Base-by-base conservation (phyloP, 2,888 invertebrate species). In the Panzeria rudis region DNA sequence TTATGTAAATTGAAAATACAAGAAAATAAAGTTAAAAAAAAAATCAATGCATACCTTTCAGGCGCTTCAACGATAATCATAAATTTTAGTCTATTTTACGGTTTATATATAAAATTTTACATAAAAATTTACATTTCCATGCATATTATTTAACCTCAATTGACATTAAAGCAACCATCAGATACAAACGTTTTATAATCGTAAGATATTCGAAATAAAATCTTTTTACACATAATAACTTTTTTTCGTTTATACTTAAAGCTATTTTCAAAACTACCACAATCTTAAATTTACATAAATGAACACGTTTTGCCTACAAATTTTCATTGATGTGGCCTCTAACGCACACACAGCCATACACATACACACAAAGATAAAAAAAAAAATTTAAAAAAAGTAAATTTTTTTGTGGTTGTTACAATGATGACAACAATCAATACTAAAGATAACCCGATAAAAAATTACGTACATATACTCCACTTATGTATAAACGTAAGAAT, bases 401-500 rank as follows among this genome's bases (percentile, higher is more conserved):
- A 17, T 35, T 76, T 64, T 29, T 66, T 79, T 80, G 71, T 81
- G 68, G 81, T 62, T 78, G 76, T 68, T 82, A 85, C 76, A 83
- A 81, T 83, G 85, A 84, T 82, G 75, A 71, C 82, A 71, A 71
- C 79, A 86, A 86, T 86, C 86, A 84, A 87, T 86, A 79, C 66
- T 4, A 64, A 35, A 71, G 86, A 87, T 85, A 86, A 79, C 59
- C 79, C 69, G 3, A 66, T 35, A 47, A 64, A 68, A 77, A 78
- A 17, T 75, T 68, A 59, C 20, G 20, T n/a, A 50, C 6, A 4
- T 23, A 9, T 29, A 29, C 29, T 29, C 5, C 13, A 23, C 3
- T 1, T 23, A 6, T 11, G 15, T 15, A 56, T 9, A 56, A 7
- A 8, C 2, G 17, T 3, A 47, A 8, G 44, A n/a, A 15, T 20